phyloP scores from a whole-genome alignment of 2,888 invertebrate genomes.

The Sminthurides aquaticus region DNA sequence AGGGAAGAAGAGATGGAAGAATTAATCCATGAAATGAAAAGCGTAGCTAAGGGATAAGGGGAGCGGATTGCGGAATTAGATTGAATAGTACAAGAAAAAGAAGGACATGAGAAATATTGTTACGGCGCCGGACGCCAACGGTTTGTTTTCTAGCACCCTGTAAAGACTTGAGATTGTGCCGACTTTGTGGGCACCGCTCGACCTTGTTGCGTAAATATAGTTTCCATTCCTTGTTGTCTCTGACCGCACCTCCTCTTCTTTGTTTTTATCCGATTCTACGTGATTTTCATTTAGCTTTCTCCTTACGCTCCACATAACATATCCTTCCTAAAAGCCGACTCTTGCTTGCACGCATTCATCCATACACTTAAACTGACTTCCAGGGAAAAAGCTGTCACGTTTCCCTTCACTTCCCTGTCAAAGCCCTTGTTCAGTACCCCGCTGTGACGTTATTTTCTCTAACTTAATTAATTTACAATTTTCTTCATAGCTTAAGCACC shows the following conservation, averaged over 20 bases:
- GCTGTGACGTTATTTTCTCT: conserved; percentile 23
- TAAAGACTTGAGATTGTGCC: conserved; percentile 20
- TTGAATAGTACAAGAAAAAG: no score
- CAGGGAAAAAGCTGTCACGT: no score
- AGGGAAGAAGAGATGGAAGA: no score
- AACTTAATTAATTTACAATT: conserved; percentile 24
- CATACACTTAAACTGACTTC: no score
- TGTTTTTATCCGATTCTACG: conserved; percentile 17
- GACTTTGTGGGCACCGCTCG: conserved; percentile 19
- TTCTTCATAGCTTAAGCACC: no score
- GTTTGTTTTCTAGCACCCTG: conserved; percentile 28
- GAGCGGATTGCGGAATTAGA: conserved; percentile 12
- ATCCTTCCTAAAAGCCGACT: no score
- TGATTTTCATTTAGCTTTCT: conserved; percentile 22
- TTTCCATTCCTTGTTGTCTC: conserved; percentile 15
- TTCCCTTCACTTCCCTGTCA: no score
- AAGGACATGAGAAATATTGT: conserved; percentile 4
- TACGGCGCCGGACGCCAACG: conserved; percentile 19
- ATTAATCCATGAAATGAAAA: neutral
- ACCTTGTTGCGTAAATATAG: conserved; percentile 18
- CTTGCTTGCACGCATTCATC: no score
- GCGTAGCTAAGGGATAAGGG: neutral
- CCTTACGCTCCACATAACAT: neutral
- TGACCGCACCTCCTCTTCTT: conserved; percentile 21
- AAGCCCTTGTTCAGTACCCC: conserved; percentile 20